These are phyloP conservation scores for Furcifer pardalis DNA, from an alignment of 2,797 vertebrate genomes.

Conservation along the genomic window DNA sequence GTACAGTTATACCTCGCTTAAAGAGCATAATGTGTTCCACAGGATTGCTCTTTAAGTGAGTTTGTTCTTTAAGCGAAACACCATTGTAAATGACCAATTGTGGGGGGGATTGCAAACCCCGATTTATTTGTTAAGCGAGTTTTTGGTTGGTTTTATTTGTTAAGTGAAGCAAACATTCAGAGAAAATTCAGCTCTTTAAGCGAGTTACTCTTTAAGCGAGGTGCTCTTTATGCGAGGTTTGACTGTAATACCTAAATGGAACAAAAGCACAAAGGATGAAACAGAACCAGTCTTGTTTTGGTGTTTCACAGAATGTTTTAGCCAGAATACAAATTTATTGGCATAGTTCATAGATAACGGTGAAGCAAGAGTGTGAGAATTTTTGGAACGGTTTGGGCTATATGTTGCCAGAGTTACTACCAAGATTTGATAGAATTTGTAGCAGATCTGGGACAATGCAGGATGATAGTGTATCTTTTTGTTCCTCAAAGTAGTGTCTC, in stretches of 20 bases:
- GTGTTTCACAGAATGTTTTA: conserved; percentile 2
- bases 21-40: too few relatives aligned
- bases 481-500: neutral
- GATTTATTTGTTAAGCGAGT: too few relatives aligned
- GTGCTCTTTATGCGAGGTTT: too few relatives aligned
- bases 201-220: too few relatives aligned
- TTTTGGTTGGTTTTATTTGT: too few relatives aligned
- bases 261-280: neutral
- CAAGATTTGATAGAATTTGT: neutral
- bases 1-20: too few relatives aligned
- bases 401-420: neutral
- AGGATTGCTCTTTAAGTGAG: too few relatives aligned
- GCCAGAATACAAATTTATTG: neutral
- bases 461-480: neutral
- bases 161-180: too few relatives aligned
- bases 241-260: neutral
- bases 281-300: neutral
- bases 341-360: neutral
- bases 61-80: too few relatives aligned
- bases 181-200: too few relatives aligned
- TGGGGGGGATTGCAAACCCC: too few relatives aligned
- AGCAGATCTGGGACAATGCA: neutral
- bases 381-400: neutral
- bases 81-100: too few relatives aligned
- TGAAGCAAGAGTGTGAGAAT: neutral